Evolutionary conservation across 2,888 invertebrate species (phyloP), one percentile per base, ranked within the genome.

Genomic region (Rotaria sp.): DNA sequence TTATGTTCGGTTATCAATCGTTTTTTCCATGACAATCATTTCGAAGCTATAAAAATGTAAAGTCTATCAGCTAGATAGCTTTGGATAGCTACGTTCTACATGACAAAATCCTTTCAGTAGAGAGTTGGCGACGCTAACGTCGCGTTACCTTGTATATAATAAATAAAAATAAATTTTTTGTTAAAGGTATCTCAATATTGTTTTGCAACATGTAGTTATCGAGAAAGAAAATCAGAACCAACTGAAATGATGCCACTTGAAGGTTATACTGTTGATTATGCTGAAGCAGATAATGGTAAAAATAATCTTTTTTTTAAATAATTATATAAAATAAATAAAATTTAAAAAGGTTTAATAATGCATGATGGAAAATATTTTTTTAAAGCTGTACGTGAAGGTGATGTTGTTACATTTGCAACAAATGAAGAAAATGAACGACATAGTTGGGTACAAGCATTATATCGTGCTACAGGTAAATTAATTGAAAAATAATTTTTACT

Each of bases 181-280:
- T 48, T 88, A 57, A 88, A 92, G 92, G 93, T 93, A 26, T 97
- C 97, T 88, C 99, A 99, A 93, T 99, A 99, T 92, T 98, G 98
- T 67, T 99, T 99, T 93, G 98, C 99, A 84, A 95, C 99, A 94
- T 99, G 99, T 92, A 97, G 96, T 89, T 99, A 98, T 92, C 95
- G 97, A 92, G 97, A 99, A 92, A 98, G 97, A 93, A 98, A 98
- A 92, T 95, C 96, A 45, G 98, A 99, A 92, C 99, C 99, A 26
- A 96, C 97, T 45, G 99, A 99, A 92, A 97, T 99, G 96, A 96
- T 98, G 95, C 97, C 98, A 92, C 93, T 99, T 87, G 99, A 99
- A 92, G 98, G 97, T 35, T 99, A 97, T 92, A 99, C 98, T 80
- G 98, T 99, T 74, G 99, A 99, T 92, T 99, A 99, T 92, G 92